Percentiles rank a stretch among this genome's conserved stretches.
These are phyloP conservation scores for Macrosteles quadrilineatus DNA, from an alignment of 1,140 invertebrate genomes.

Conservation along the genomic window DNA sequence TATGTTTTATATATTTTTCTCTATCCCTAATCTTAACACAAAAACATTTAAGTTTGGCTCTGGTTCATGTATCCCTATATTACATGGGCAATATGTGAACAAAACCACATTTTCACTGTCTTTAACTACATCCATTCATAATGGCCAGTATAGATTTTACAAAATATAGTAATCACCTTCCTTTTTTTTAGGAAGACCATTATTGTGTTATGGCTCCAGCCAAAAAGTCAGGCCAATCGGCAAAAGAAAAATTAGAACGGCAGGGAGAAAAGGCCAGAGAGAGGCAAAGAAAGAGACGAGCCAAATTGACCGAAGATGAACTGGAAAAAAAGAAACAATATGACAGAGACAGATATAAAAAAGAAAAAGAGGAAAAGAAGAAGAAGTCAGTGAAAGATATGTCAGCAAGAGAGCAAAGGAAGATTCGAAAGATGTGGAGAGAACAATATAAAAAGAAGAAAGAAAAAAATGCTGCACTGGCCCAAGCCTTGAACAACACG, in stretches of 20 bases:
- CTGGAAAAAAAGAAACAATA: not conserved
- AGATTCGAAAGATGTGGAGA: not conserved
- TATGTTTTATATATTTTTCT: too few species aligned
- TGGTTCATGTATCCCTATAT: too few species aligned
- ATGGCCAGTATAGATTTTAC: too few species aligned
- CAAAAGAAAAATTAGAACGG: not conserved
- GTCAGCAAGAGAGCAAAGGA: not conserved
- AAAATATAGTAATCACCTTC: too few species aligned
- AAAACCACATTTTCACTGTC: too few species aligned
- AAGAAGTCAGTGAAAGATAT: not conserved
- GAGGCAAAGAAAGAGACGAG: not conserved
- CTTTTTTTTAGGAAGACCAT: too few species aligned
- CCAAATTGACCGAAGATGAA: not conserved
- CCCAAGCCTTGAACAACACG: not conserved
- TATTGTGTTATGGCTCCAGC: too few species aligned
- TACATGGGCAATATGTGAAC: too few species aligned
- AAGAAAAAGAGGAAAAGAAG: not conserved
- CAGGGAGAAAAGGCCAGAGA: not conserved
- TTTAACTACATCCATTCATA: too few species aligned
- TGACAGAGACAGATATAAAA: too few species aligned
- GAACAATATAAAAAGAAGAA: not conserved
- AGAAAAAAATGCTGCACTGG: not conserved
- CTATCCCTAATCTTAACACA: too few species aligned
- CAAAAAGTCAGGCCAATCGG: not conserved
- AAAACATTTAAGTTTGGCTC: too few species aligned